These are phyloP conservation scores for Phalacrocorax aristotelis DNA, from an alignment of 2,113 vertebrate species.

Conservation along the genomic window DNA sequence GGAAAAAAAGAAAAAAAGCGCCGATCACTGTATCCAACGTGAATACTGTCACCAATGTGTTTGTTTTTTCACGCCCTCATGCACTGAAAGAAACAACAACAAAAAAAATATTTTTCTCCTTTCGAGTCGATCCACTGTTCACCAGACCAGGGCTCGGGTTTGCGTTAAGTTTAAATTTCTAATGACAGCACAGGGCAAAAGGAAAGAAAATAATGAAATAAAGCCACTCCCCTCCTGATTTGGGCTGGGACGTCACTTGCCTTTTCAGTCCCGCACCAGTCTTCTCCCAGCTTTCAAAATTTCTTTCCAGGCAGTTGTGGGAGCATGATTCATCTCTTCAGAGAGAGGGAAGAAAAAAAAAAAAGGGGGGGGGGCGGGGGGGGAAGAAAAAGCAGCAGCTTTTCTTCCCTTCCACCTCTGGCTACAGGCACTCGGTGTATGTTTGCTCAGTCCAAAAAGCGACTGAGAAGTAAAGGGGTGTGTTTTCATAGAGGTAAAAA, in stretches of 20 bases:
- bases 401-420: conserved; percentile 16
- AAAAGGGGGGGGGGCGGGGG: neutral
- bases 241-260: conserved; percentile 68
- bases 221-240: conserved; percentile 66
- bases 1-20: neutral
- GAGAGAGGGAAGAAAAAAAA: neutral
- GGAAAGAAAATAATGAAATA: conserved; percentile 45
- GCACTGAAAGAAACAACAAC: neutral
- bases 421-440: neutral
- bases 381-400: neutral
- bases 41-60: neutral
- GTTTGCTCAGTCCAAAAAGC: neutral
- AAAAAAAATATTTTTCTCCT: conserved; percentile 28
- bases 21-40: neutral
- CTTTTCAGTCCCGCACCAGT: conserved; percentile 61
- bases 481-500: neutral
- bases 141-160: conserved; percentile 5
- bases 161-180: conserved; percentile 60
- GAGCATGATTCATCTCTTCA: conserved; percentile 73
- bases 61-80: neutral
- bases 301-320: conserved; percentile 67
- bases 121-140: neutral
- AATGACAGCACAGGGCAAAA: conserved; percentile 64
- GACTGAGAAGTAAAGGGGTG: neutral
- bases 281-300: conserved; percentile 64